Base-by-base conservation (phyloP, 1,140 invertebrate genomes). In the Frieseomelitta varia region DNA sequence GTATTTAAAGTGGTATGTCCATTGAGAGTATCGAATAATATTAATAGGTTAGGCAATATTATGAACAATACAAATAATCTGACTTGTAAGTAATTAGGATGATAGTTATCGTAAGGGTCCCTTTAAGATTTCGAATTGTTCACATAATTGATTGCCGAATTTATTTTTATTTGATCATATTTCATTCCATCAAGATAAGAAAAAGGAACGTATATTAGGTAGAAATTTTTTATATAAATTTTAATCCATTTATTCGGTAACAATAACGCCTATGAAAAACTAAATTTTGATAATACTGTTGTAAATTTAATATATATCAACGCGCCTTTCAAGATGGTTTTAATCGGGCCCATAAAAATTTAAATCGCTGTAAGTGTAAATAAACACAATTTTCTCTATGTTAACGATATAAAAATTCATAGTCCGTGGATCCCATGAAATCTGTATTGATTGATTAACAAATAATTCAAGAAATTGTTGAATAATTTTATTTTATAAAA, bases 341-440 rank as follows among this genome's bases (percentile, higher is more conserved):
- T 80, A 81, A 89, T 87, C 87, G 91, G 91, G 90, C 89, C 82
- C 84, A 81, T 79, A 85, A 92, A 47, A 84, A 90, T 63, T 89
- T 90, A 88, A 91, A 84, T 88, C 81, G 74, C 89, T 89, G 89
- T 92, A 91, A 90, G 55, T 94, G 93, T 94, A 94, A 92, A 94
- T 94, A 94, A 93, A 90, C 89, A 91, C 91, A 84, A 92, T 90
- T 92, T 92, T 88, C 88, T 93, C 88, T 91, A 92, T 86, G 92
- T 92, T 93, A 90, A 85, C n/a, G 47, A 81, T 90, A 86, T 90
- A 85, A 79, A 78, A 8, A 75, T 34, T 58, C 39, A 47, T 30
- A 63, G 4, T 55, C 15, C 27, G 61, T 56, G 14, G 19, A 77
- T 82, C 56, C 56, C 11, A 58, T 69, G 34, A 69, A 51, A 69